A percentile compares a stretch with the other conserved stretches of the same genome.
Conservation (phyloP, 2,888 invertebrate genomes). For the Meiosimyza decipiens region DNA sequence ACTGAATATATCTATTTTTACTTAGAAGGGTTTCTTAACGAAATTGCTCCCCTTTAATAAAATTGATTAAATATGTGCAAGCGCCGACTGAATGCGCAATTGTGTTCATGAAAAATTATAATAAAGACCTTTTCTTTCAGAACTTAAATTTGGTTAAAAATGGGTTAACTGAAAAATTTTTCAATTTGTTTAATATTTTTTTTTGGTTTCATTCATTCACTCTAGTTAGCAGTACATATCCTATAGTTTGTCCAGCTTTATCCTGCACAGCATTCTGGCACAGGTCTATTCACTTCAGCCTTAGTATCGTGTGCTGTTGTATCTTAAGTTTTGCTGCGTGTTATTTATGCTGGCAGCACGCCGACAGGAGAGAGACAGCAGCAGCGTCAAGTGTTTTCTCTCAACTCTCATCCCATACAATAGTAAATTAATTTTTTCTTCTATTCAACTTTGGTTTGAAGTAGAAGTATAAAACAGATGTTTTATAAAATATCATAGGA, state of each 20-base stretch:
- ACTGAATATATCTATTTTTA: too few species aligned
- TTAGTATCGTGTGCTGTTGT: not conserved
- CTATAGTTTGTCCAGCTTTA: slow-evolving; percentile 9
- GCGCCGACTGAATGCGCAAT: too few species aligned
- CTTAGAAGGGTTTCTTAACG: too few species aligned
- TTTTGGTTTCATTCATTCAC: slow-evolving; percentile 27
- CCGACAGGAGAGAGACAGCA: not conserved
- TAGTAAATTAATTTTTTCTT: slow-evolving; percentile 11
- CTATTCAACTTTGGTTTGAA: not conserved
- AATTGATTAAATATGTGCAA: too few species aligned
- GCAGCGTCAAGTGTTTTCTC: not conserved
- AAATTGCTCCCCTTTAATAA: too few species aligned
- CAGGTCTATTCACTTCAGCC: not conserved
- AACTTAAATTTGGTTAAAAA: too few species aligned
- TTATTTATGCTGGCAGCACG: slow-evolving; percentile 19
- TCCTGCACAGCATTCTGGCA: not conserved
- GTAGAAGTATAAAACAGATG: slow-evolving; percentile 22
- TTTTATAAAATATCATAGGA: slow-evolving; percentile 8
- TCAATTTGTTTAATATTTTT: not conserved
- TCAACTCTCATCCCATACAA: not conserved
- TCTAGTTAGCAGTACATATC: not conserved
- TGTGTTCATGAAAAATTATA: too few species aligned
- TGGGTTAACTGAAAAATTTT: not conserved
- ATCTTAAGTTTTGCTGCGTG: slow-evolving; percentile 21
- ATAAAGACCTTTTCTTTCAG: too few species aligned